These are phyloP conservation scores for Phallusia fumigata DNA, from an alignment of 23 tunicate genomes.

Conservation along the genomic window DNA sequence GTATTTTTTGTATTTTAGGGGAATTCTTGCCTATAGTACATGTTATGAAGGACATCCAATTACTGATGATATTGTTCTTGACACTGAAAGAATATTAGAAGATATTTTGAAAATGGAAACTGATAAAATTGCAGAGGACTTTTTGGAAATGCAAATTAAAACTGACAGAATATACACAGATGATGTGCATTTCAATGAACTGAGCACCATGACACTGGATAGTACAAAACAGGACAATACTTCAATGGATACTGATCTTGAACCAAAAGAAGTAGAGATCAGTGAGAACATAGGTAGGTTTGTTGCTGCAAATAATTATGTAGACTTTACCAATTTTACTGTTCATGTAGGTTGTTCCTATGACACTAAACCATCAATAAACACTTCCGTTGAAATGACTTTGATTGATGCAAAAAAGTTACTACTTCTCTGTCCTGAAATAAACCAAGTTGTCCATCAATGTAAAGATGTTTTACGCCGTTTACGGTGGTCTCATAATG, in stretches of 20 bases:
- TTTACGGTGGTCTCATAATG: constrained; percentile 49
- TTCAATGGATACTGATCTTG: background rate
- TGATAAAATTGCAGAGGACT: constrained; percentile 67
- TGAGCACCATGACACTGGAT: background rate
- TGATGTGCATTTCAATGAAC: too few relatives aligned
- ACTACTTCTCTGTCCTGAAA: constrained; percentile 50
- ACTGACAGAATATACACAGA: background rate
- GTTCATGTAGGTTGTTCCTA: background rate
- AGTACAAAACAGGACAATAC: background rate
- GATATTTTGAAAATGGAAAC: constrained; percentile 50
- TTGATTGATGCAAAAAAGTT: constrained; percentile 28
- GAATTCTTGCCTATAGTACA: constrained; percentile 56
- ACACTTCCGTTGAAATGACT: background rate
- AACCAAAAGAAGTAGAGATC: background rate
- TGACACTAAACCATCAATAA: too few relatives aligned
- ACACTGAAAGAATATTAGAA: constrained; percentile 58
- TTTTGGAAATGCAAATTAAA: constrained; percentile 45
- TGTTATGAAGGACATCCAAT: constrained; percentile 85
- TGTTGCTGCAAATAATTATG: background rate
- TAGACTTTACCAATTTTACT: background rate
- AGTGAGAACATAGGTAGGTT: background rate
- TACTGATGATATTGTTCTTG: constrained; percentile 60
- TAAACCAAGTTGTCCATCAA: constrained; percentile 26
- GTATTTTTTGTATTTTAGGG: constrained; percentile 26
- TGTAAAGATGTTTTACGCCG: constrained; percentile 53